Base-by-base conservation (phyloP, 1,140 invertebrate genomes). In the Zaprionus davidi region DNA sequence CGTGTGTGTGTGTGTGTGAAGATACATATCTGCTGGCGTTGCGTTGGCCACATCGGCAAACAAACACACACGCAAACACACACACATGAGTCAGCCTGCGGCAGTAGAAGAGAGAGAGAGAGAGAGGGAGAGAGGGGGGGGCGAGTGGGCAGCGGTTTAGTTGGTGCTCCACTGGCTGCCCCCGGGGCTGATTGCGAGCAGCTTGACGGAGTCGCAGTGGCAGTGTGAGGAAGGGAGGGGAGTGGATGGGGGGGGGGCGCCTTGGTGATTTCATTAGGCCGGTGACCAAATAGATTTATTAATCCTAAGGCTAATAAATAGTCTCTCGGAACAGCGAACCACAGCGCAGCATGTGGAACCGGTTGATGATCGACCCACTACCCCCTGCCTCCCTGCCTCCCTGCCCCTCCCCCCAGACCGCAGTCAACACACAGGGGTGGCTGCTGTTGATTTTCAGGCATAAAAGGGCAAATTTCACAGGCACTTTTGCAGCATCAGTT, bases 271-370 rank as follows among this genome's bases (percentile, higher is more conserved):
- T 90, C 85, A 90, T 90, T 86, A 90, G 79, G 79, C 80, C 80
- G 90, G 87, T 91, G 87, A 91, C 87, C 87, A 91, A 91, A 91
- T 91, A 91, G 91, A 91, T 91, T 91, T 84, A 91, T 91, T 91
- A 91, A 91, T 91, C 84, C 84, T 88, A 59, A 55, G 85, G 88
- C 87, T 91, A 91, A 91, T 90, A 90, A 90, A 90, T 90, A 91
- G 83, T 90, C 72, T 85, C 72, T 76, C 82, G 91, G 91, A 67
- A 67, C 66, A 71, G 67, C 69, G 70, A 76, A 88, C 86, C 76
- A 56, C 81, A 86, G 58, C 51, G 55, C 55, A 69, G 70, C 63
- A 53, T 41, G 56, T 38, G 46, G 49, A 84, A 69, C 76, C 76
- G 81, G 82, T 79, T 70, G 53, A 64, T 44, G 36, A 22, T 60